Conservation (phyloP, 2,888 invertebrate species). For the Tachystola acroxantha region DNA sequence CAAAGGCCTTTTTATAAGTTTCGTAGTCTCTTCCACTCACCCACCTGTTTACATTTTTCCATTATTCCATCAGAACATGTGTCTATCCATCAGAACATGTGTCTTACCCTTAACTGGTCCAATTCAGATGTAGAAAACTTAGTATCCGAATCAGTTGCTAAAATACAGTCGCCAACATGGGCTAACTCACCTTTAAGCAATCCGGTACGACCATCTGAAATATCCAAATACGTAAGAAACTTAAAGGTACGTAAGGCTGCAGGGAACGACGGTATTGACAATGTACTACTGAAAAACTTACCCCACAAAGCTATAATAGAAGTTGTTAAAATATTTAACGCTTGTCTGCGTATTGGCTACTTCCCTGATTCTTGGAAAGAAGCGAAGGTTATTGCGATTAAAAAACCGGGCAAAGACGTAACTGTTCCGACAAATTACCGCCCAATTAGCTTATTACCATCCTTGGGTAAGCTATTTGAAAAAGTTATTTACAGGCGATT, state of each 20-base stretch:
- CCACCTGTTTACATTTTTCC: too few relatives aligned
- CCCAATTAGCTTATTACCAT: constrained; percentile 11
- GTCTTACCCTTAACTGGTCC: too few relatives aligned
- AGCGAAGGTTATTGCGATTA: constrained; percentile 8
- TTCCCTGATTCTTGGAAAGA: constrained; percentile 4
- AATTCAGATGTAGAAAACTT: too few relatives aligned
- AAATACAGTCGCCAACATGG: too few relatives aligned
- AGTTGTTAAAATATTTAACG: constrained; percentile 8
- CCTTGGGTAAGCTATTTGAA: constrained; percentile 9
- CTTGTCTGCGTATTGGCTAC: constrained; percentile 2
- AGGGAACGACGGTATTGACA: constrained; percentile 4
- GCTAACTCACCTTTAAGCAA: too few relatives aligned
- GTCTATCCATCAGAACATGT: too few relatives aligned
- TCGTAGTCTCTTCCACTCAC: background rate
- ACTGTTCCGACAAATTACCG: constrained; percentile 6
- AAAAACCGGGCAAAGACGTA: constrained; percentile 9
- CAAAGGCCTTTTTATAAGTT: constrained; percentile 11
- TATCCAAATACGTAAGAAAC: too few relatives aligned
- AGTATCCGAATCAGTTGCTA: too few relatives aligned
- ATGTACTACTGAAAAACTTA: constrained; percentile 5
- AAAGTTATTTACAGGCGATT: constrained; percentile 6
- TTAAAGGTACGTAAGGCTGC: constrained; percentile 10
- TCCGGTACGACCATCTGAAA: too few relatives aligned
- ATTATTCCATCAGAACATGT: too few relatives aligned
- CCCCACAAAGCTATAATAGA: constrained; percentile 5